Evolutionary conservation across 2,113 vertebrate species (phyloP).

Genomic region (Brachyhypopomus occidentalis): DNA sequence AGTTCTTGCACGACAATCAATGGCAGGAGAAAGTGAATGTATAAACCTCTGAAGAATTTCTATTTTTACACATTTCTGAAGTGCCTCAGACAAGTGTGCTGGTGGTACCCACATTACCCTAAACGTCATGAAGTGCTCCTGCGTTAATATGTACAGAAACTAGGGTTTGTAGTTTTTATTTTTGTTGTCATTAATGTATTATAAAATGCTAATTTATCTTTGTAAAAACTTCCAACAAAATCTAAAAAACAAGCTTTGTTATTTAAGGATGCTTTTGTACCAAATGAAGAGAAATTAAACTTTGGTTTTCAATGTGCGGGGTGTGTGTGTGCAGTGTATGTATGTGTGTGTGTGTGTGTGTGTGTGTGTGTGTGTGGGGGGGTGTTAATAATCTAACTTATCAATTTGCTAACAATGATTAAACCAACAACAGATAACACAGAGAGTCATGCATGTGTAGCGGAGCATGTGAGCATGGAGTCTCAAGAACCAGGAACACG

Average conservation of each 20-base stretch:
- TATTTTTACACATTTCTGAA: slow-evolving; percentile 45
- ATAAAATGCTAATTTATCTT: slow-evolving; percentile 81
- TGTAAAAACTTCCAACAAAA: slow-evolving; percentile 69
- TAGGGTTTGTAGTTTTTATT: slow-evolving; percentile 52
- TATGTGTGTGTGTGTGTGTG: slow-evolving; percentile 4
- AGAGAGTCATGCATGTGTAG: neutral
- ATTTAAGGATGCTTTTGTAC: slow-evolving; percentile 82
- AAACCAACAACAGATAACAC: neutral
- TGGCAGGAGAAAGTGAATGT: slow-evolving; percentile 57
- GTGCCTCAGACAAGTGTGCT: slow-evolving; percentile 54
- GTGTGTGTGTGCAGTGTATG: neutral
- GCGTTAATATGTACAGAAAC: slow-evolving; percentile 57
- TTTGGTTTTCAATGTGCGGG: slow-evolving; percentile 39
- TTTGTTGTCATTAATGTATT: slow-evolving; percentile 67
- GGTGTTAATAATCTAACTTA: too few species aligned
- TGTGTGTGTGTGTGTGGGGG: slow-evolving; percentile 5
- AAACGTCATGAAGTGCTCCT: slow-evolving; percentile 54
- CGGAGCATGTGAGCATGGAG: neutral
- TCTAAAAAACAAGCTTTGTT: slow-evolving; percentile 67
- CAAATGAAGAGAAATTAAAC: slow-evolving; percentile 74
- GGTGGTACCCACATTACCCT: slow-evolving; percentile 32
- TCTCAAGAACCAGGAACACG: neutral
- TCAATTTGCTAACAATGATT: neutral
- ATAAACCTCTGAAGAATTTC: slow-evolving; percentile 40
- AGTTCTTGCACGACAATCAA: slow-evolving; percentile 70